Base-by-base conservation (phyloP, 2,797 vertebrate species). In the Prionace glauca region DNA sequence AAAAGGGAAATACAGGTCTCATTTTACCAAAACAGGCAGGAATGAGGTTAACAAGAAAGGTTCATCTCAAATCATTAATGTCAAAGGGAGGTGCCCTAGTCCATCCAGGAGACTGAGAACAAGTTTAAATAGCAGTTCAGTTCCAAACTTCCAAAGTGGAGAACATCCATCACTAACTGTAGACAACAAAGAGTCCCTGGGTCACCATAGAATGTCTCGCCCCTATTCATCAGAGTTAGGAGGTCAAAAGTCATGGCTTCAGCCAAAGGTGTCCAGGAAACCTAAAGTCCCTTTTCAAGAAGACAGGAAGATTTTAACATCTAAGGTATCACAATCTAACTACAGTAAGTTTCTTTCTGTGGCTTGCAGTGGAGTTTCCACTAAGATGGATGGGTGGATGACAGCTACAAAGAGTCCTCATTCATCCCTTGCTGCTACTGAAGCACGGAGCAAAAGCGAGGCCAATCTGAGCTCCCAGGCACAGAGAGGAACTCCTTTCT, bases 11-110 rank as follows among this genome's bases (percentile, higher is more conserved):
- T 24, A 93, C 24, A 32, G 36, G 69, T 29, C 69, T 45, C 69
- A 95, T 7, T 50, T 71, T 24, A 95, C 36, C 72, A 62, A 62
- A 60, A 86, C 41, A 67, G 77, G 71, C n/a, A 96, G 96, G 24
- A 96, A 96, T 94, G 69, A 96, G 96, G 20, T 96, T 67, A 96
- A 96, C 45, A 29, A 24, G 81, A 50, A 41, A 95, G 18, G 77
- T 95, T 95, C 96, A 95, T 26, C 60, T 36, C 0, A 95, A 94
- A 94, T n/a, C 86, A 10, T 41, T 18, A 84, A 24, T 84, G 20
- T 20, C 36, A 84, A 45, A 84, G 81, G 41, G 81, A 45, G 20
- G 41, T 84, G 7, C 41, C 20, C 81, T 10, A 41, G 7, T 7
- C 81, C 81, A 45, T 1, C 7, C 20, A 84, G 1, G 7, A 84